Conservation (phyloP, 2,113 vertebrate species). For the Puntigrus tetrazona region DNA sequence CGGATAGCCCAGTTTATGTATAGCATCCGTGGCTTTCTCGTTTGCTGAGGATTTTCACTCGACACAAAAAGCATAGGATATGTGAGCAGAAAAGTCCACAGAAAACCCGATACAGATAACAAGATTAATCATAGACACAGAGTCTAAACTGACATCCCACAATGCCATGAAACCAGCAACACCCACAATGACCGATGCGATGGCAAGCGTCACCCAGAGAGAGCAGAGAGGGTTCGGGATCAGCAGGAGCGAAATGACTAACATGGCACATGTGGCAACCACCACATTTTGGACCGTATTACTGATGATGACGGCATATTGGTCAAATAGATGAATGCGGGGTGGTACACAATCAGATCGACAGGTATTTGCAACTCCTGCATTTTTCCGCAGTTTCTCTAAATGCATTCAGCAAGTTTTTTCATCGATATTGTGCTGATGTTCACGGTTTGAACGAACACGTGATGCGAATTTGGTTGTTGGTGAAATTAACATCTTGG, state of each 20-base stretch:
- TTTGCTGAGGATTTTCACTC: slow-evolving; percentile 35
- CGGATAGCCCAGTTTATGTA: slow-evolving; percentile 67
- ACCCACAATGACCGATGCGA: too few species aligned
- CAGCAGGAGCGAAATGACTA: too few species aligned
- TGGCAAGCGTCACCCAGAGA: too few species aligned
- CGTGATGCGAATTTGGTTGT: slow-evolving; percentile 58
- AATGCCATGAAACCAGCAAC: too few species aligned
- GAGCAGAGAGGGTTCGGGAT: too few species aligned
- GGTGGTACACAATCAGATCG: slow-evolving; percentile 67
- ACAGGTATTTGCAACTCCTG: neutral
- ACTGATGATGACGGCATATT: slow-evolving; percentile 64
- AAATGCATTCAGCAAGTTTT: slow-evolving; percentile 59
- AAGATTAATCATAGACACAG: too few species aligned
- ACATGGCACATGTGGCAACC: slow-evolving; percentile 48
- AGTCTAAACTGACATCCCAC: too few species aligned
- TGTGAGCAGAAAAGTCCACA: too few species aligned
- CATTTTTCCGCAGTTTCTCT: slow-evolving; percentile 48
- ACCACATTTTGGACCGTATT: slow-evolving; percentile 62
- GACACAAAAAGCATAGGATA: too few species aligned
- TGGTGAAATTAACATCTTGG: neutral
- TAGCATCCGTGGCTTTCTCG: slow-evolving; percentile 59
- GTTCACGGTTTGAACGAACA: slow-evolving; percentile 69
- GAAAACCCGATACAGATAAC: too few species aligned
- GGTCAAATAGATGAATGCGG: slow-evolving; percentile 66
- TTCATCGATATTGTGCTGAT: slow-evolving; percentile 61